A percentile compares a stretch with the other conserved stretches of the same genome.
phyloP scores from a whole-genome alignment of 92 coral and sea anemone species.

The Bergia sp. region DNA sequence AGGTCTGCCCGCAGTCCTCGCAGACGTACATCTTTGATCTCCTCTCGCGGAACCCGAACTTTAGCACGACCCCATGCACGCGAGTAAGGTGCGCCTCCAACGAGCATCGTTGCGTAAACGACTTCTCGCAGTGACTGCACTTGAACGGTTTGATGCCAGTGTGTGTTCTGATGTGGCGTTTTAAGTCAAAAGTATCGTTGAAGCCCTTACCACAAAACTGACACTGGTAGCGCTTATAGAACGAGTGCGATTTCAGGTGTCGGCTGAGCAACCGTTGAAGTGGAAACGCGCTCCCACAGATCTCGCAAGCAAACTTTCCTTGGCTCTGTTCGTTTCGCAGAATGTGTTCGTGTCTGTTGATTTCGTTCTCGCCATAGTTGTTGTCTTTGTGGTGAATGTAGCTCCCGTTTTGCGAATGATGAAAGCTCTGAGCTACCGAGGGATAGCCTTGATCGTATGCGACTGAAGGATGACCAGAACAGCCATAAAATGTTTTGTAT shows the following conservation, averaged over 20 bases:
- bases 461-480: neutral
- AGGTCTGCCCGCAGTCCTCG: conserved; percentile 93
- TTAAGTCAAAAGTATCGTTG: conserved; percentile 96
- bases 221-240: conserved; percentile 96
- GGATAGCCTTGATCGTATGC: neutral
- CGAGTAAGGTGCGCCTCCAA: conserved; percentile 97
- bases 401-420: conserved; percentile 6
- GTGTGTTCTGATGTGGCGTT: conserved; percentile 98
- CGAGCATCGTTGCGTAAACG: conserved; percentile 97
- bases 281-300: conserved; percentile 87
- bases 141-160: conserved; percentile 97
- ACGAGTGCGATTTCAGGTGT: conserved; percentile 95
- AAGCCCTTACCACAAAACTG: conserved; percentile 94
- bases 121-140: conserved; percentile 90
- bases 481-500: neutral
- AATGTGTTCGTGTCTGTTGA: neutral
- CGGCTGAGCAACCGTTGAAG: conserved; percentile 92
- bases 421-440: neutral
- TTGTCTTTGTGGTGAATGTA: conserved; percentile 3
- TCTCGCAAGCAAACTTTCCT: conserved; percentile 66
- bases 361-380: neutral
- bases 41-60: conserved; percentile 98
- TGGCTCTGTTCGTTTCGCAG: conserved; percentile 57
- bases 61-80: conserved; percentile 91
- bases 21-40: conserved; percentile 95